A percentile compares a stretch with the other conserved stretches of the same genome.
Evolutionary conservation across 2,888 invertebrate species (phyloP).

Genomic region (Aethes cnicana): DNA sequence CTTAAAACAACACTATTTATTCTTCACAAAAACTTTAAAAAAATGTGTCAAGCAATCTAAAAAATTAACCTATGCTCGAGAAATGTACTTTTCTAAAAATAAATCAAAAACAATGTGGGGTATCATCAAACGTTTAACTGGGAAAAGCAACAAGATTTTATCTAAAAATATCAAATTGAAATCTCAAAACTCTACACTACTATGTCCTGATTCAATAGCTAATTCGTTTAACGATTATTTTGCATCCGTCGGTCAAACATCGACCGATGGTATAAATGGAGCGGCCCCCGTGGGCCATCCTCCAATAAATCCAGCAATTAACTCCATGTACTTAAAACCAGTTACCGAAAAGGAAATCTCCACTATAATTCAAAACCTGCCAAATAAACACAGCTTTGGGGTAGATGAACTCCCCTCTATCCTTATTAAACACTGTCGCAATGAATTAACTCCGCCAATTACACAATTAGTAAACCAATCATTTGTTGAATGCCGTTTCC

Average conservation of each 20-base stretch:
- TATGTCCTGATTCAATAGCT: no score
- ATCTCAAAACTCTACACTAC: no score
- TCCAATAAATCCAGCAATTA: not conserved
- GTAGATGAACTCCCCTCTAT: not conserved
- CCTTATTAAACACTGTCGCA: not conserved
- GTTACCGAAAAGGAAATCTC: not conserved
- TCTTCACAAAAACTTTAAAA: conserved; percentile 1
- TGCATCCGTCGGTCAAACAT: no score
- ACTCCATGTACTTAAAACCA: conserved; percentile 6
- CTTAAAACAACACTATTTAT: not conserved
- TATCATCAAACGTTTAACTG: no score
- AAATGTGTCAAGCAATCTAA: conserved; percentile 9
- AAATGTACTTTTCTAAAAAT: not conserved
- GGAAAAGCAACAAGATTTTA: no score
- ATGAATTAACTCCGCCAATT: not conserved
- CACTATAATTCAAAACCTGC: not conserved
- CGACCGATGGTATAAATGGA: no score
- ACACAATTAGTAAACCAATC: conserved; percentile 4
- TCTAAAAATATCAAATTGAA: no score
- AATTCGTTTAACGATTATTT: no score
- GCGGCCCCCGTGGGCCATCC: not conserved
- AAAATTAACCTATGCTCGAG: not conserved
- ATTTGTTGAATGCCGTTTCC: not conserved
- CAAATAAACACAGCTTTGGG: not conserved
- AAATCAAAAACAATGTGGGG: no score